Evolutionary conservation across 2,888 invertebrate species (phyloP).

Genomic region (Troides oblongomaculatus): DNA sequence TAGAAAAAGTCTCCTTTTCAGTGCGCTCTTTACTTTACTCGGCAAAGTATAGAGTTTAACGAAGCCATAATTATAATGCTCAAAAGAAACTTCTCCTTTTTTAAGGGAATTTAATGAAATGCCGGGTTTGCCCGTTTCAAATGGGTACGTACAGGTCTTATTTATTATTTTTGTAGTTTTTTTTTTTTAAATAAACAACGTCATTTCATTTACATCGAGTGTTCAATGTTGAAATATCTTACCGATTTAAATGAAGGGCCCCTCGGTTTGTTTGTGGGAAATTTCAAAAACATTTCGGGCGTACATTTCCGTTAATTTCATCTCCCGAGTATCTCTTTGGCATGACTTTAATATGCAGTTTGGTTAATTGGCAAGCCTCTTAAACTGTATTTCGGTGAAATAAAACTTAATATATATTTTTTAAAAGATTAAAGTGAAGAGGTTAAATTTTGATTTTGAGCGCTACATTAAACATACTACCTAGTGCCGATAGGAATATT

Average conservation of each 20-base stretch:
- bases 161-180: slow-evolving; percentile 27
- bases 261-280: slow-evolving; percentile 12
- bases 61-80: slow-evolving; percentile 69
- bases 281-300: slow-evolving; percentile 17
- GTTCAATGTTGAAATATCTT: slow-evolving; percentile 29
- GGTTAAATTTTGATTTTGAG: neutral
- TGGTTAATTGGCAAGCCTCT: slow-evolving; percentile 26
- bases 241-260: slow-evolving; percentile 20
- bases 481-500: neutral
- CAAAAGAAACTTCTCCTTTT: slow-evolving; percentile 54
- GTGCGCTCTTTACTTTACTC: slow-evolving; percentile 61
- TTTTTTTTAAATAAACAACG: slow-evolving; percentile 35
- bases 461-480: neutral
- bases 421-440: neutral
- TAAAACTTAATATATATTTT: slow-evolving; percentile 6
- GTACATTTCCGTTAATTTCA: slow-evolving; percentile 15
- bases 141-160: slow-evolving; percentile 36
- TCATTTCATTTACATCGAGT: slow-evolving; percentile 33
- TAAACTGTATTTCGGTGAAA: slow-evolving; percentile 8
- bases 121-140: slow-evolving; percentile 56
- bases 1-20: slow-evolving; percentile 51
- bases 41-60: slow-evolving; percentile 66
- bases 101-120: slow-evolving; percentile 55
- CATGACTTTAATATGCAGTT: slow-evolving; percentile 17
- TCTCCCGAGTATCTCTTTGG: slow-evolving; percentile 16